These are phyloP conservation scores for Arenaria interpres DNA, from an alignment of 2,113 vertebrate species.

Conservation along the genomic window DNA sequence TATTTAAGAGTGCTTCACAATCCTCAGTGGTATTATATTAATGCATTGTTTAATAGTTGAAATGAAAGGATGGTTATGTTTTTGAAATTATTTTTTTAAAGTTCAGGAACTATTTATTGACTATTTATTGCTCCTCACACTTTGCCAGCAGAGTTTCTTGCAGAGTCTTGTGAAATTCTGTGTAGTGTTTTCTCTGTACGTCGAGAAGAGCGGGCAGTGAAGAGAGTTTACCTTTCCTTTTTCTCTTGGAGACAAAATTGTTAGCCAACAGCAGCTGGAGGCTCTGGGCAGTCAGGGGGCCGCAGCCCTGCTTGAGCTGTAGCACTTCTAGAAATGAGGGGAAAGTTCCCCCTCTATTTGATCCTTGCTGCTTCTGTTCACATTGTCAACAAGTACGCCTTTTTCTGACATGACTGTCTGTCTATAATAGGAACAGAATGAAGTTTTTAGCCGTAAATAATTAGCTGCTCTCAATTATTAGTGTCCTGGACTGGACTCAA, in stretches of 20 bases:
- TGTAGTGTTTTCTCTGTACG: not conserved
- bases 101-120: not conserved
- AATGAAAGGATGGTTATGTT: not conserved
- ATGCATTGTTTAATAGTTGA: not conserved
- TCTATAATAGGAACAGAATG: not conserved
- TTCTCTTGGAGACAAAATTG: not conserved
- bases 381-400: not conserved
- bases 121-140: not conserved
- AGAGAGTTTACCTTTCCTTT: not conserved
- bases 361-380: not conserved
- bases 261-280: not conserved
- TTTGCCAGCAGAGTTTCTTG: not conserved
- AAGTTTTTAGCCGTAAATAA: slow-evolving; percentile 6
- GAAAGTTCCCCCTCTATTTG: not conserved
- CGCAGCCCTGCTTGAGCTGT: not conserved
- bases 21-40: not conserved
- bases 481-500: slow-evolving; percentile 1
- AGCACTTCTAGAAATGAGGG: not conserved
- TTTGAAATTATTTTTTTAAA: not conserved
- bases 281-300: rapidly evolving
- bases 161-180: not conserved
- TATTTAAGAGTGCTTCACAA: not conserved
- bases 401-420: not conserved
- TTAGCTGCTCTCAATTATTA: not conserved
- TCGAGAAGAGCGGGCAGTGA: not conserved